A percentile compares a stretch with the other conserved stretches of the same genome.
Evolutionary conservation across 1,140 invertebrate genomes (phyloP).

Genomic region (Acromyrmex heyeri): DNA sequence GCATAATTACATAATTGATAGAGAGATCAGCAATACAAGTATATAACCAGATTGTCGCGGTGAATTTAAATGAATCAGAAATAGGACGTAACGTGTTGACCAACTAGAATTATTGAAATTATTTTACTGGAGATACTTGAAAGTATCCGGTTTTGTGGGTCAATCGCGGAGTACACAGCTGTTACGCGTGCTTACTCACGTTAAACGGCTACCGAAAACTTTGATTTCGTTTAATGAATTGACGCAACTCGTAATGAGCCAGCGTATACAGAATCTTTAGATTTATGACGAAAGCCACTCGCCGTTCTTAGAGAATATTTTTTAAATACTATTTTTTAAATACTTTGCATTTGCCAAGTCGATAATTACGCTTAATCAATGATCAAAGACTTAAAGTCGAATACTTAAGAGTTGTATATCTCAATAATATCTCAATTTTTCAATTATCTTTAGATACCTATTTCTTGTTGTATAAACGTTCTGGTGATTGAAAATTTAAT

Average conservation of each 20-base stretch:
- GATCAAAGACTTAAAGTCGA: neutral
- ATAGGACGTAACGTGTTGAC: slow-evolving; percentile 9
- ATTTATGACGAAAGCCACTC: neutral
- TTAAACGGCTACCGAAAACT: slow-evolving; percentile 53
- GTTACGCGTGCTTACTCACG: slow-evolving; percentile 35
- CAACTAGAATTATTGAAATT: slow-evolving; percentile 54
- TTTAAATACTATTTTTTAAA: neutral
- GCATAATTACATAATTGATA: neutral
- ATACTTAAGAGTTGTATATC: neutral
- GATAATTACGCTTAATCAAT: neutral
- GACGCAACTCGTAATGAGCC: slow-evolving; percentile 20
- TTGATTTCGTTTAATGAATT: slow-evolving; percentile 36
- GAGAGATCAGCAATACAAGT: neutral
- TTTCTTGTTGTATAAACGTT: neutral
- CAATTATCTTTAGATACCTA: neutral
- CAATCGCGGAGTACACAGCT: slow-evolving; percentile 13
- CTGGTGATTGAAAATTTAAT: slow-evolving; percentile 4
- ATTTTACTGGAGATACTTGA: slow-evolving; percentile 53
- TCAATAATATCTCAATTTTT: neutral
- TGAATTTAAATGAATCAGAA: slow-evolving; percentile 22
- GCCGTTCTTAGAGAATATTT: neutral
- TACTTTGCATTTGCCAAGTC: neutral
- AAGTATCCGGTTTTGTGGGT: slow-evolving; percentile 34
- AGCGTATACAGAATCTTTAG: slow-evolving; percentile 4
- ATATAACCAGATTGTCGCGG: neutral